These are phyloP conservation scores for Ooceraea biroi DNA, from an alignment of 1,140 invertebrate genomes.

Conservation along the genomic window DNA sequence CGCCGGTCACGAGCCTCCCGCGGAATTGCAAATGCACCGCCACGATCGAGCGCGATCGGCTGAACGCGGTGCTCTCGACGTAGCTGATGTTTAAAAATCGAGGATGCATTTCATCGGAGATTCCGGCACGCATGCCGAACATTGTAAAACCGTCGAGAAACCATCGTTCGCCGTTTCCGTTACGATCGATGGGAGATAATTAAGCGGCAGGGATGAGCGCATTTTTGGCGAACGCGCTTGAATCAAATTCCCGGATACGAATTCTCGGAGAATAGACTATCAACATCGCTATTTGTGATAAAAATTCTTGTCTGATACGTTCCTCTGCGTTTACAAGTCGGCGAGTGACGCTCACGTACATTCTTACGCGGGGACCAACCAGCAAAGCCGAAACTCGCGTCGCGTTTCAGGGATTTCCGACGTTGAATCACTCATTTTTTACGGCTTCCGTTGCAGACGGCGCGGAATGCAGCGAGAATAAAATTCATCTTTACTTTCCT, in stretches of 20 bases:
- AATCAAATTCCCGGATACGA: background rate
- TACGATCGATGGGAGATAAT: background rate
- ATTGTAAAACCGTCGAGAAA: background rate
- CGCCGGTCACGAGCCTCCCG: slow-evolving; percentile 7
- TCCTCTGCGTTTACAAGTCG: background rate
- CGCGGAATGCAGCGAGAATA: background rate
- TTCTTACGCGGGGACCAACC: background rate
- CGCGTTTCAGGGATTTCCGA: background rate
- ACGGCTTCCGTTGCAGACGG: too few relatives aligned
- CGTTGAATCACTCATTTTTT: background rate
- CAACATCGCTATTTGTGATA: background rate
- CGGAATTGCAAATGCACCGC: slow-evolving; percentile 41
- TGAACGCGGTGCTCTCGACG: background rate
- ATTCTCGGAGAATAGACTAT: background rate
- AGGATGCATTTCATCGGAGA: background rate
- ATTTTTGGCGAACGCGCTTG: background rate
- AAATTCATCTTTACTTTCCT: background rate
- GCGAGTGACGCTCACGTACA: background rate
- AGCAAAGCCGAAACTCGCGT: background rate
- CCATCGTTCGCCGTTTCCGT: background rate
- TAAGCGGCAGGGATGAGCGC: background rate
- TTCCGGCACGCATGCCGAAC: background rate
- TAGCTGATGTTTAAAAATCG: slow-evolving; percentile 8
- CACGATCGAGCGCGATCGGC: background rate
- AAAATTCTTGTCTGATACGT: background rate